Base-by-base conservation (phyloP, 2,113 vertebrate genomes). In the Ifrita kowaldi region DNA sequence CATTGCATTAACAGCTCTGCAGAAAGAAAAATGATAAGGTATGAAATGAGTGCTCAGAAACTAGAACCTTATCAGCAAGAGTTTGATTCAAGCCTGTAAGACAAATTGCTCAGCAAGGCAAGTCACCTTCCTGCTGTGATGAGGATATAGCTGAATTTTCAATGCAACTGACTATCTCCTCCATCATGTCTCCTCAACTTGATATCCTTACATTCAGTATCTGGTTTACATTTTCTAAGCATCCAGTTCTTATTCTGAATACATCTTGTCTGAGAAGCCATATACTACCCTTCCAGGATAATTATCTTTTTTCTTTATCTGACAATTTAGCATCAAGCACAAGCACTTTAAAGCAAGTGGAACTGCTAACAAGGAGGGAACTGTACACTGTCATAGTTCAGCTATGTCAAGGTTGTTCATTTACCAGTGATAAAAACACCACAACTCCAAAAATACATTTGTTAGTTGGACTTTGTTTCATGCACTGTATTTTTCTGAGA, bases 21-120 rank as follows among this genome's bases (percentile, higher is more conserved):
- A 97, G 96, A 98, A 98, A 98, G 97, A 98, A 98, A 98, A 98
- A 98, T 97, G 98, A 98, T 98, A 98, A 98, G 96, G 96, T 98
- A 97, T 97, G 96, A 98, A 98, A 98, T 96, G 96, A 98, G 83
- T 97, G 96, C 97, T 98, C 97, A 97, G 97, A 98, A 98, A 98
- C 96, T 97, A 97, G 97, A 97, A 97, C 97, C 97, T 98, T 98
- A 98, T 98, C 98, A 97, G 98, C 96, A 93, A 97, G 95, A 97
- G 95, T 97, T 96, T 93, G 97, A 98, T 97, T 98, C 97, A 97
- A 97, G 98, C 98, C 98, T 98, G 96, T 98, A 98, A 98, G 98
- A 98, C 98, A 98, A 98, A 98, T 98, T 98, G 98, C 97, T 98
- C 97, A 97, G 98, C 97, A 97, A 98, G 96, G 93, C 97, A 98